phyloP scores from a whole-genome alignment of 2,797 vertebrate genomes.

The Psittacula derbiana region DNA sequence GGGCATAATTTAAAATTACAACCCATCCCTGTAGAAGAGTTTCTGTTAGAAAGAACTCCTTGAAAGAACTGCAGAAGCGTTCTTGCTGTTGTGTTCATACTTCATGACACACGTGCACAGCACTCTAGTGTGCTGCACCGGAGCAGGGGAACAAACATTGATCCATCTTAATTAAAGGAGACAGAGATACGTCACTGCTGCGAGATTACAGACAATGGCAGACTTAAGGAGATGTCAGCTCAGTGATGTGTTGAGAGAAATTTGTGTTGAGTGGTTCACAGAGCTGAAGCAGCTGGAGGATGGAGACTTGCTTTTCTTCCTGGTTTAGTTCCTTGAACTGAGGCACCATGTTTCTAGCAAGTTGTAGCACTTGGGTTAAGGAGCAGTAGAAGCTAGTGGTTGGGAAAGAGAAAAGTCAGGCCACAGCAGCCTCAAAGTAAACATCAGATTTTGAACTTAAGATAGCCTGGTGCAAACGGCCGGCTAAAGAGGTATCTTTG shows the following conservation, averaged over 20 bases:
- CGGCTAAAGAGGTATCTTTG: neutral
- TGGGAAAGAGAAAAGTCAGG: neutral
- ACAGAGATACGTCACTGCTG: neutral
- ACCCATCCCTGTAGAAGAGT: accelerated
- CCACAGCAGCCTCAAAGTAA: neutral
- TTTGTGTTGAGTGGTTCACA: neutral
- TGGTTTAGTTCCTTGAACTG: neutral
- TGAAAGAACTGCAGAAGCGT: neutral
- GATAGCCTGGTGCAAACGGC: neutral
- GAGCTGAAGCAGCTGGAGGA: neutral
- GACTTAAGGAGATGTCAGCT: neutral
- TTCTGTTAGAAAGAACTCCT: neutral
- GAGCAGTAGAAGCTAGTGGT: neutral
- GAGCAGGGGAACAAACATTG: accelerated
- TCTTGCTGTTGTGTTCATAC: neutral
- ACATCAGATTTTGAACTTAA: neutral
- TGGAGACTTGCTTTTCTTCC: neutral
- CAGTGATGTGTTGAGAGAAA: neutral
- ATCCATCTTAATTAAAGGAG: neutral
- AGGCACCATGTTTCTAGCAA: neutral
- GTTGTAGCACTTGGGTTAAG: neutral
- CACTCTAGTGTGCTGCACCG: accelerated
- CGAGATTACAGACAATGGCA: neutral
- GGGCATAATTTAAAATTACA: neutral
- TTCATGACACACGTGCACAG: too few relatives aligned